Base-by-base conservation (phyloP, 2,797 vertebrate genomes). In the Remorina albescens region DNA sequence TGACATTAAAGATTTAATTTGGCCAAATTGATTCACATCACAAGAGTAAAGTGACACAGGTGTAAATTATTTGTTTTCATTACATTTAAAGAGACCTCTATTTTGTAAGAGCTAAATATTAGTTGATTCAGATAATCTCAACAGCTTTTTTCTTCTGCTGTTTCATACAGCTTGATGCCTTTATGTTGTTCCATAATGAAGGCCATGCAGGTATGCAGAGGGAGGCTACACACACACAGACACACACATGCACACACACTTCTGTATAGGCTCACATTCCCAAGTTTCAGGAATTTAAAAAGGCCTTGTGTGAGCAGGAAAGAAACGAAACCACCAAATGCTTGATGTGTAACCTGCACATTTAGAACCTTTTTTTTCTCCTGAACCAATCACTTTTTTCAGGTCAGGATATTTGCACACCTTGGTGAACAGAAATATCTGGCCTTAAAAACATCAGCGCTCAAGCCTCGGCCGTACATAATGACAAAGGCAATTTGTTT, bases 401-500 rank as follows among this genome's bases (percentile, higher is more conserved):
- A 23, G 47, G 66, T 73, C 53, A 39, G 74, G 70, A 74, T 88
- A 68, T 82, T 78, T 87, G 81, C 77, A 76, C 57, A 60, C 26
- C 59, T 26, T 9, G 28, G 56, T 46, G 75, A 62, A 74, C 77
- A 72, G 80, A 83, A 70, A 83, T 26, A 81, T 86, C 86, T 89
- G 84, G 87, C 83, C 89, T 93, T 94, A 90, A 92, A 92, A 91
- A 81, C 85, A 81, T 92, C 85, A 86, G 78, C 75, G 61, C 89
- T 89, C 85, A 76, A 82, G 76, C 86, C 83, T 59, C 72, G 86
- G 86, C 86, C 87, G 91, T 91, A 87, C 90, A 92, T 92, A 93
- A 94, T 93, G 90, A 92, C 89, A 89, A 86, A 91, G 88, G 90
- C 92, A 93, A 92, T 94, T 93, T 93, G 92, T 93, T 93, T 93